Conservation (phyloP, 2,888 invertebrate genomes). For the Bombylius discolor region DNA sequence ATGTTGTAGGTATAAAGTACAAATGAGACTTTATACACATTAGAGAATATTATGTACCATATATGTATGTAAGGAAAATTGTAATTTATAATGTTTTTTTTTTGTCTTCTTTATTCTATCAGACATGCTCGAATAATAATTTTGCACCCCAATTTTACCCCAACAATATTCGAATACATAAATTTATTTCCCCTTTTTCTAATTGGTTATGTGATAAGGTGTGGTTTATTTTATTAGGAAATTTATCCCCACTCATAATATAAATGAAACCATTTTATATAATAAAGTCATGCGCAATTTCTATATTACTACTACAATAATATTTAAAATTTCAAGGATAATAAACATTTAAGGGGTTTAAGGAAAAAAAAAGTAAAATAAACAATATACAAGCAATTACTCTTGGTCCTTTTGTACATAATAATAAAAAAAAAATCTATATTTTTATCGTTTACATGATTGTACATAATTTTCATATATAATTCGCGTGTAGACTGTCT, state of each 20-base stretch:
- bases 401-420: too few relatives aligned
- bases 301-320: too few relatives aligned
- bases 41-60: too few relatives aligned
- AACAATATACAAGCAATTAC: not conserved
- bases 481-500: not conserved
- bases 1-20: slow-evolving; percentile 2
- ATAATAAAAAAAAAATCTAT: too few relatives aligned
- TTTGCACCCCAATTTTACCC: not conserved
- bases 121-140: slow-evolving; percentile 3
- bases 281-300: not conserved
- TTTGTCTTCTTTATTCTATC: too few relatives aligned
- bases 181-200: slow-evolving; percentile 20
- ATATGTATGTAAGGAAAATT: too few relatives aligned
- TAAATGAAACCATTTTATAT: not conserved
- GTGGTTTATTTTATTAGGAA: slow-evolving; percentile 5
- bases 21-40: not conserved
- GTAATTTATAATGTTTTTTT: too few relatives aligned
- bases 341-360: too few relatives aligned
- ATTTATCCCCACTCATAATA: slow-evolving; percentile 1
- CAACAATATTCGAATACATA: not conserved
- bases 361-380: too few relatives aligned
- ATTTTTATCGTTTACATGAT: too few relatives aligned
- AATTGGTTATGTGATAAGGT: slow-evolving; percentile 20
- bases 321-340: too few relatives aligned
- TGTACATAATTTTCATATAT: not conserved